Evolutionary conservation across 2,888 invertebrate genomes (phyloP).

Genomic region (Lasius platythorax): DNA sequence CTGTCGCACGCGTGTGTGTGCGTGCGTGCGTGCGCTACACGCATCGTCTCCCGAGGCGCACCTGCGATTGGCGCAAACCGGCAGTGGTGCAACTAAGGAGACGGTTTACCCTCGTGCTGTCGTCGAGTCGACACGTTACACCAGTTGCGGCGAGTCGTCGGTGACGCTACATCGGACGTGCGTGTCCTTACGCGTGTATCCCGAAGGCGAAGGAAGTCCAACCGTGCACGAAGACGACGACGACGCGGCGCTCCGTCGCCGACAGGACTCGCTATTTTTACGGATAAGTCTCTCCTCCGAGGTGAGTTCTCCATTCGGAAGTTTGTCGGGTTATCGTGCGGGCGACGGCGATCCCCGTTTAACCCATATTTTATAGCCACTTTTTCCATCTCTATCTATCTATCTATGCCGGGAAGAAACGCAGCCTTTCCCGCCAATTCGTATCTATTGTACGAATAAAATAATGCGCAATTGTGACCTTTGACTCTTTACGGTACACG

Average conservation of each 20-base stretch:
- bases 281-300: slow-evolving; percentile 21
- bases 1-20: background rate
- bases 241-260: background rate
- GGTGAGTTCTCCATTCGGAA: background rate
- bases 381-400: background rate
- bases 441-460: background rate
- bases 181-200: background rate
- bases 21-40: slow-evolving; percentile 23
- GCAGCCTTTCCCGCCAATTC: background rate
- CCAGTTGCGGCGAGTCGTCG: background rate
- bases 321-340: background rate
- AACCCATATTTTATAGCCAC: background rate
- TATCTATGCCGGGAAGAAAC: background rate
- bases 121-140: background rate
- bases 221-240: background rate
- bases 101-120: background rate
- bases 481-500: background rate
- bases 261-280: background rate
- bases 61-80: background rate
- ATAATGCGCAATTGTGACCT: background rate
- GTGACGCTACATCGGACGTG: background rate
- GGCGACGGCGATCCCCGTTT: background rate
- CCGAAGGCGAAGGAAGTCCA: background rate
- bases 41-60: background rate
- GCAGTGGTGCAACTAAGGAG: background rate